These are phyloP conservation scores for Epistrophe eligans DNA, from an alignment of 2,888 invertebrate species.

Conservation along the genomic window DNA sequence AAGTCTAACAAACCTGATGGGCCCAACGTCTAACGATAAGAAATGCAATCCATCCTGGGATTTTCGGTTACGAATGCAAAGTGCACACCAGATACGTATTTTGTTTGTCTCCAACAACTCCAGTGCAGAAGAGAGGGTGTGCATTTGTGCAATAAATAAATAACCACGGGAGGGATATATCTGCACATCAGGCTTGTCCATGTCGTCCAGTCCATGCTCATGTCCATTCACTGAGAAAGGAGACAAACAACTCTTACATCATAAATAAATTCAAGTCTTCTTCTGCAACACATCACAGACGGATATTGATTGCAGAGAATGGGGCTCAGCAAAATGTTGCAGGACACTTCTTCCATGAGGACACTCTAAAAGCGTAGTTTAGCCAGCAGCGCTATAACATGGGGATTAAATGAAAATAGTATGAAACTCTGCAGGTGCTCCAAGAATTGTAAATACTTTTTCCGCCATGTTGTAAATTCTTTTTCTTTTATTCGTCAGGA, in stretches of 20 bases:
- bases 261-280: constrained; percentile 70
- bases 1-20: constrained; percentile 19
- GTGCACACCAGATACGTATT: constrained; percentile 58
- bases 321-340: constrained; percentile 41
- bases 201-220: constrained; percentile 22
- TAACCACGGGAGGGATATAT: constrained; percentile 36
- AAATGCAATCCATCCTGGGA: constrained; percentile 59
- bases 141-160: constrained; percentile 52
- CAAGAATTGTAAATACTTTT: constrained; percentile 56
- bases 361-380: constrained; percentile 22
- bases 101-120: constrained; percentile 45
- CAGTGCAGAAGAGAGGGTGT: not conserved
- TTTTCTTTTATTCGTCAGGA: not conserved
- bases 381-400: constrained; percentile 50
- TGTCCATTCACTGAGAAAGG: constrained; percentile 6
- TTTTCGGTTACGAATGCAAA: constrained; percentile 65
- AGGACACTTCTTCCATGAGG: constrained; percentile 35
- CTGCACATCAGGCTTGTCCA: constrained; percentile 18
- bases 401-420: constrained; percentile 54
- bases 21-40: constrained; percentile 46
- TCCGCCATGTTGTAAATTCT: constrained; percentile 2
- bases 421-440: constrained; percentile 57
- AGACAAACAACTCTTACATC: constrained; percentile 44
- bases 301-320: constrained; percentile 54
- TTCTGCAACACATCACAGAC: constrained; percentile 34